phyloP scores from a whole-genome alignment of 2,797 vertebrate genomes.

The Pseudochaenichthys georgianus region DNA sequence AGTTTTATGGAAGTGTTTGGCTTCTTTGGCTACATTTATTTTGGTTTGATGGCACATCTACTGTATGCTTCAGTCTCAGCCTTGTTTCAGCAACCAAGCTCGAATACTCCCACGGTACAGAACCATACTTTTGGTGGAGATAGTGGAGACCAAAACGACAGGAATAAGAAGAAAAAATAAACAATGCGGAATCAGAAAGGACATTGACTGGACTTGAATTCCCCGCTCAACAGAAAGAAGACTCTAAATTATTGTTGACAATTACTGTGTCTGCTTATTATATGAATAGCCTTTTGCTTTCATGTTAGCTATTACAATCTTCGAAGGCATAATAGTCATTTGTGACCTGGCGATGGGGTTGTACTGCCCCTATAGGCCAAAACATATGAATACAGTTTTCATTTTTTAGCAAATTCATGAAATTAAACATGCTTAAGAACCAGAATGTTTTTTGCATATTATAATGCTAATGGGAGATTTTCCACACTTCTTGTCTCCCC shows the following conservation, averaged over 20 bases:
- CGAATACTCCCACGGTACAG: not conserved
- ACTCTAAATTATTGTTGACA: not conserved
- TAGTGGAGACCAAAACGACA: constrained; percentile 6
- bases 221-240: not conserved
- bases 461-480: constrained; percentile 15
- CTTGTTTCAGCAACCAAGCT: not conserved
- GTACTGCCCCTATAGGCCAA: not conserved
- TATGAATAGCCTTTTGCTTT: not conserved
- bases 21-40: not conserved
- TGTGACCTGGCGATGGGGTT: not conserved
- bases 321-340: too few species aligned
- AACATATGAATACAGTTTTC: not conserved
- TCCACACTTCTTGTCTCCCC: constrained; percentile 33
- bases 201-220: not conserved
- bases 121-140: not conserved
- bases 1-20: not conserved
- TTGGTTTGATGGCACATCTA: not conserved
- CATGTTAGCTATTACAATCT: not conserved
- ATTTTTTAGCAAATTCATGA: not conserved
- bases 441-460: constrained; percentile 25
- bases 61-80: not conserved
- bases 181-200: not conserved
- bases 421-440: constrained; percentile 10
- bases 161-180: too few species aligned
- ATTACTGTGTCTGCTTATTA: not conserved